Base-by-base conservation (phyloP, 2,113 vertebrate genomes). In the Australoheros scitulus region DNA sequence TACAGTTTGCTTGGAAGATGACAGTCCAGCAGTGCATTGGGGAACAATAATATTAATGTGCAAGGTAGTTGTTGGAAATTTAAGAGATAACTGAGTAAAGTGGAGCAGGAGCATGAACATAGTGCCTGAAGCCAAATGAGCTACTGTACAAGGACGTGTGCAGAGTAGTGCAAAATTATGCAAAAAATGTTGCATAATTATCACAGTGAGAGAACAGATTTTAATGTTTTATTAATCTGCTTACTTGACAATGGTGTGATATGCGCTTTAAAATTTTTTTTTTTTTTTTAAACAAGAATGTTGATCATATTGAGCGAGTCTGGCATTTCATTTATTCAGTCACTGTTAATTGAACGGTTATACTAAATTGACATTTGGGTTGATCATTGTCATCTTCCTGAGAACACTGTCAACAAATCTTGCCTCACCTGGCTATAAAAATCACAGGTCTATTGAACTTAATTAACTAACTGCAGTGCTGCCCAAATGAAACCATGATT, bases 151-250 rank as follows among this genome's bases (percentile, higher is more conserved):
- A 79, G 50, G 79, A 74, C 55, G 6, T 81, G 84, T 77, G 75
- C 86, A 76, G 70, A 72, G 57, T 5, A n/a, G 70, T 43, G 63
- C 38, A 65, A 75, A 80, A 82, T 80, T 76, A 88, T 87, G 77
- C 84, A 86, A 85, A 89, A 81, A 77, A 3, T 10, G 74, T 85
- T 90, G 64, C 86, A 77, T 88, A 87, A 82, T 77, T 47, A 70
- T 82, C 68, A 58, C 36, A 43, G 56, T 10, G 43, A 61, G 74
- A 56, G 50, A 59, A 61, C 41, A 89, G 57, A 61, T 43, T 43
- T 79, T 79, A 38, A 83, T 92, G 81, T 85, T 88, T 88, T 83
- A 91, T 91, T 91, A 79, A 91, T 88, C 68, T 78, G 15, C 63
- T 75, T 70, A 63, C 65, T 72, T 79, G 76, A 63, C 79, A 82